A percentile compares a stretch with the other conserved stretches of the same genome.
These are phyloP conservation scores for Drosophila conformis DNA, from an alignment of 2,888 invertebrate genomes.

Conservation along the genomic window DNA sequence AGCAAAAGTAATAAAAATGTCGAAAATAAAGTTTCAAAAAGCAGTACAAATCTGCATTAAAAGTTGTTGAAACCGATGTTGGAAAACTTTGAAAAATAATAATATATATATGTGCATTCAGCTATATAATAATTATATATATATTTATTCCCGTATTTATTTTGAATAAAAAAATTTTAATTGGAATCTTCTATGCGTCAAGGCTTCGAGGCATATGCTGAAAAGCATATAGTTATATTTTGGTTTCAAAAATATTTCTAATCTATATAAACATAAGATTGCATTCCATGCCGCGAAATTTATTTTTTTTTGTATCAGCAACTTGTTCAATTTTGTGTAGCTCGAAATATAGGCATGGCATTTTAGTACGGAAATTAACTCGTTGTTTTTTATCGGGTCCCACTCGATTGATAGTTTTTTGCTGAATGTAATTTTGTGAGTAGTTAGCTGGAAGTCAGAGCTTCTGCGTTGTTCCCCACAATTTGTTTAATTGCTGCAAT, in stretches of 20 bases:
- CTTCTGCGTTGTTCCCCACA: conserved; percentile 21
- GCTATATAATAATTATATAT: neutral
- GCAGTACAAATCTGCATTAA: neutral
- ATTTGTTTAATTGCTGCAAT: conserved; percentile 68
- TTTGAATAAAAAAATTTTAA: neutral
- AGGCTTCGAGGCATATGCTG: neutral
- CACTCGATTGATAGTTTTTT: neutral
- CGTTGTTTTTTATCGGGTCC: neutral
- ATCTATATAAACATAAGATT: neutral
- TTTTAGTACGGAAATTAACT: neutral
- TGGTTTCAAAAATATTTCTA: neutral
- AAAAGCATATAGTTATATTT: neutral
- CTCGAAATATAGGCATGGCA: neutral
- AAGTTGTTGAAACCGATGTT: neutral
- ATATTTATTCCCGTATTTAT: neutral
- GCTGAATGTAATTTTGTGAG: neutral
- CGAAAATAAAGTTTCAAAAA: neutral
- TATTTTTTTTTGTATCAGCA: neutral
- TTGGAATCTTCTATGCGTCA: neutral
- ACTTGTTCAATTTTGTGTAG: neutral
- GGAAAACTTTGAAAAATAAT: neutral
- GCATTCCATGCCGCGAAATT: neutral
- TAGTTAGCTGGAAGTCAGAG: conserved; percentile 1
- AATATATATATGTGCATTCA: neutral
- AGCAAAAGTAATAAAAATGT: neutral